Evolutionary conservation across 2,888 invertebrate genomes (phyloP).

Genomic region (Lepeophtheirus nordmannii): DNA sequence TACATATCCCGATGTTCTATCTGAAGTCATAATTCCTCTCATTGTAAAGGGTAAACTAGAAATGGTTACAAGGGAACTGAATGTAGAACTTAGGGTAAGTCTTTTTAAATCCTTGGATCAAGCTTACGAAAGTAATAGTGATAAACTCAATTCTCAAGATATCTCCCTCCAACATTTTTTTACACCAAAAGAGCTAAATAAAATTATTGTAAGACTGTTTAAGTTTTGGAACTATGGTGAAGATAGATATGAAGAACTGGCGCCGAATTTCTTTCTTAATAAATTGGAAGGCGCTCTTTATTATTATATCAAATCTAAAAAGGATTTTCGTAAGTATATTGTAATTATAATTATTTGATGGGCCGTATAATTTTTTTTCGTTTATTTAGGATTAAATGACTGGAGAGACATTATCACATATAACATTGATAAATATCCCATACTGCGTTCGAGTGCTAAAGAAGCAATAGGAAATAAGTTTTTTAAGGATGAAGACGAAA

Average conservation of each 20-base stretch:
- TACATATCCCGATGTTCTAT: not conserved
- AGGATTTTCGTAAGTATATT: not conserved
- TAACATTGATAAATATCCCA: not conserved
- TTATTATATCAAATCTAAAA: not conserved
- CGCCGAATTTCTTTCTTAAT: not conserved
- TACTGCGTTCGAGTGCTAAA: not conserved
- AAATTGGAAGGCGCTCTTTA: not conserved
- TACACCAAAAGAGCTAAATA: not conserved
- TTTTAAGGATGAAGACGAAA: not conserved
- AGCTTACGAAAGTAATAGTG: not conserved
- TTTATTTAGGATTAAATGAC: not conserved
- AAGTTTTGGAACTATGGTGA: not conserved
- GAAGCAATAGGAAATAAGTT: not conserved
- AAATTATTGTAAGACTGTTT: not conserved
- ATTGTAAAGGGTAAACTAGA: not conserved
- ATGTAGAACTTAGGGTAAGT: not conserved
- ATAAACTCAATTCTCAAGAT: not conserved
- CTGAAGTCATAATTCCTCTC: not conserved
- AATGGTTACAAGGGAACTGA: not conserved
- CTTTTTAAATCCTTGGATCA: not conserved
- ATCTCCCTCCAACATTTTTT: not conserved
- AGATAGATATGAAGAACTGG: not conserved
- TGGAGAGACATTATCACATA: not conserved
- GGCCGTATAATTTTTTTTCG: not conserved
- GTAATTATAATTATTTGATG: not conserved